phyloP scores from a whole-genome alignment of 2,113 vertebrate genomes.

The Sylvietta virens region DNA sequence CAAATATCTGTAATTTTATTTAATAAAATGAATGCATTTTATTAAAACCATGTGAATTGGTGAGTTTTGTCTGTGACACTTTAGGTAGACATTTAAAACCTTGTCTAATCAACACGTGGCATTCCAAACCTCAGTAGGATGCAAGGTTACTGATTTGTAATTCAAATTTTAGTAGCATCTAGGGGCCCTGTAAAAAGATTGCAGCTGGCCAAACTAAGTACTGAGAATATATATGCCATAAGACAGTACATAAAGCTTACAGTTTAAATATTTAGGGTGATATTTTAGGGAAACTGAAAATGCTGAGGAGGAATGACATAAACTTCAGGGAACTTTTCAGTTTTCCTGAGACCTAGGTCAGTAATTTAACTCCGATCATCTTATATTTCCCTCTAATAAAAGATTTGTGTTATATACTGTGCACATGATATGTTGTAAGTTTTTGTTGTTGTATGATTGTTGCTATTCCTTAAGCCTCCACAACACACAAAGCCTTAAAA shows the following conservation, averaged over 20 bases:
- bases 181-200: neutral
- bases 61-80: neutral
- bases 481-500: neutral
- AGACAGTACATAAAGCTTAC: neutral
- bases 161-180: conserved; percentile 15
- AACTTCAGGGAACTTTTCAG: neutral
- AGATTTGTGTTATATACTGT: neutral
- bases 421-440: neutral
- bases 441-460: neutral
- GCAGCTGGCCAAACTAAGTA: neutral
- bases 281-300: neutral
- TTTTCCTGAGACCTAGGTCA: neutral
- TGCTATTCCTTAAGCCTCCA: neutral
- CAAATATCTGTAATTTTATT: neutral
- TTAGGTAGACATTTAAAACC: neutral
- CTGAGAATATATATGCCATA: neutral
- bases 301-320: neutral
- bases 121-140: neutral
- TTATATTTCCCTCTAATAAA: neutral
- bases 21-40: neutral
- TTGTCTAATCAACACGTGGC: neutral
- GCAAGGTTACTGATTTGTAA: neutral
- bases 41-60: neutral
- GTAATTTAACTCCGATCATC: neutral
- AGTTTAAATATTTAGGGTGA: neutral